A percentile compares a stretch with the other conserved stretches of the same genome.
Conservation (phyloP, 2,113 vertebrate species). For the Xenus cinereus region DNA sequence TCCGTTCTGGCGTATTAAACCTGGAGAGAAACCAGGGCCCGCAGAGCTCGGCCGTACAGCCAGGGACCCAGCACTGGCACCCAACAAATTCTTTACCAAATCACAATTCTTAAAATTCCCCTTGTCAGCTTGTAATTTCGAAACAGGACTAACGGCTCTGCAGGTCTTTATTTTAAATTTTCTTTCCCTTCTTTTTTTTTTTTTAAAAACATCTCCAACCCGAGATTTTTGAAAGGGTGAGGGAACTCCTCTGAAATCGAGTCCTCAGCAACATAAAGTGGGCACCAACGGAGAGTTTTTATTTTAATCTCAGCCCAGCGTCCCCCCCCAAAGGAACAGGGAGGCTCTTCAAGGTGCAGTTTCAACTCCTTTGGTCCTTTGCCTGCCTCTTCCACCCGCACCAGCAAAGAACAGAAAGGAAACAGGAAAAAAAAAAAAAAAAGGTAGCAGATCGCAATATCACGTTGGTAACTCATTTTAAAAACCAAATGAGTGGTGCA, state of each 20-base stretch:
- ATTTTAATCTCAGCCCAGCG: background rate
- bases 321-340: background rate
- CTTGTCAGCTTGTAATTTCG: background rate
- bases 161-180: background rate
- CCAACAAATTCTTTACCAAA: background rate
- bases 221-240: background rate
- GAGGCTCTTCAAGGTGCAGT: background rate
- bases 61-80: background rate
- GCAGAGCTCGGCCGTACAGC: background rate
- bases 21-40: background rate
- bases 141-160: background rate
- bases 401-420: background rate
- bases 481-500: background rate
- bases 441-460: background rate
- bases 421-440: background rate
- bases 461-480: background rate
- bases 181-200: background rate
- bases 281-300: background rate
- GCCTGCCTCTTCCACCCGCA: background rate
- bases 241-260: background rate
- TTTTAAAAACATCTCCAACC: background rate
- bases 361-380: background rate
- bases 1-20: background rate
- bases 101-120: background rate
- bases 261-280: background rate